These are phyloP conservation scores for Archilochus colubris DNA, from an alignment of 2,113 vertebrate species.

Conservation along the genomic window DNA sequence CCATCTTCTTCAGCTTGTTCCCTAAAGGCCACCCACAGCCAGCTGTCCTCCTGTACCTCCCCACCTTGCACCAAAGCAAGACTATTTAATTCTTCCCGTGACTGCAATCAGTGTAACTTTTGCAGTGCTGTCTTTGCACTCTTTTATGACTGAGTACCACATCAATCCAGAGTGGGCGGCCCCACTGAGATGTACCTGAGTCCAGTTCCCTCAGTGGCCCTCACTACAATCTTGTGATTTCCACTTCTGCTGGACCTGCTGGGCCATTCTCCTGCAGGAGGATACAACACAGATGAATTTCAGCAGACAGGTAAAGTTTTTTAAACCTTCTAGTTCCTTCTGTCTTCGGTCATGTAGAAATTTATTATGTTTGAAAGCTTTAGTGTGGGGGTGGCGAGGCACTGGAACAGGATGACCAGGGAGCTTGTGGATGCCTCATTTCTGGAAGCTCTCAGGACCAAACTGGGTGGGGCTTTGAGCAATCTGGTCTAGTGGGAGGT, in stretches of 20 bases:
- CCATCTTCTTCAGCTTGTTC: not conserved
- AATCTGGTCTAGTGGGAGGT: too few relatives aligned
- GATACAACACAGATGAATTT: not conserved
- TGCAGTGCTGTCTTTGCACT: not conserved
- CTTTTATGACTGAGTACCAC: not conserved
- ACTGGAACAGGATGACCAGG: too few relatives aligned
- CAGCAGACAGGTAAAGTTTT: not conserved
- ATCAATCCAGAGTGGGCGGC: not conserved
- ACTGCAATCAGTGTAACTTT: not conserved
- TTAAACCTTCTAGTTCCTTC: not conserved
- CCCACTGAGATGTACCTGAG: not conserved
- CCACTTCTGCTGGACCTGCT: rapidly evolving
- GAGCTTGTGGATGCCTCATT: too few relatives aligned
- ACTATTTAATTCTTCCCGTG: not conserved
- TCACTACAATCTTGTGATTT: not conserved
- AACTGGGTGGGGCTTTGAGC: too few relatives aligned
- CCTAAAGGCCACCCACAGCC: not conserved
- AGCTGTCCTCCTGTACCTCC: not conserved
- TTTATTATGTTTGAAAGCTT: not conserved
- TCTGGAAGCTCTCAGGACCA: too few relatives aligned
- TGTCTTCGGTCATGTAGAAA: not conserved
- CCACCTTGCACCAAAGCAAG: not conserved
- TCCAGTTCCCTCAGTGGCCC: not conserved
- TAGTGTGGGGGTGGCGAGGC: too few relatives aligned
- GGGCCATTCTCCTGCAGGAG: not conserved